Percentiles rank a stretch among this genome's conserved stretches.
Evolutionary conservation across 1,140 invertebrate species (phyloP).

Genomic region (Drosophila jambulina): DNA sequence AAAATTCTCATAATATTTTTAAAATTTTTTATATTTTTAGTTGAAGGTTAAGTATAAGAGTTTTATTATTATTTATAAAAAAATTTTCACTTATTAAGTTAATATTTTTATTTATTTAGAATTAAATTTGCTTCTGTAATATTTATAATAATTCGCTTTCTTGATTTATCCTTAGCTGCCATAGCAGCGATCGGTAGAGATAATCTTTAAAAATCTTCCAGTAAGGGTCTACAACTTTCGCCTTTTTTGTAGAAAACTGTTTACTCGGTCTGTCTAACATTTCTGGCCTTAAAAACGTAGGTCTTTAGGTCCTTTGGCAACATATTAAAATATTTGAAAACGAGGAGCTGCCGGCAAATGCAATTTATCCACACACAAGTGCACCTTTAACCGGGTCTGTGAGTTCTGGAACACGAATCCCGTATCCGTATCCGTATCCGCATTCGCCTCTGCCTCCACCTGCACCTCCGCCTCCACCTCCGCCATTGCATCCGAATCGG

Average conservation of each 20-base stretch:
- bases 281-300: neutral
- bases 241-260: neutral
- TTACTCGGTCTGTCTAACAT: neutral
- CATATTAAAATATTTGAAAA: conserved; percentile 3
- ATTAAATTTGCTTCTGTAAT: no score
- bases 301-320: neutral
- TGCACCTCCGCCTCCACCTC: neutral
- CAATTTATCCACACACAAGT: conserved; percentile 17
- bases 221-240: no score
- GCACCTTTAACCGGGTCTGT: neutral
- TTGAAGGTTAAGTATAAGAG: no score
- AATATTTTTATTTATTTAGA: no score
- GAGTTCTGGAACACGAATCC: conserved; percentile 4
- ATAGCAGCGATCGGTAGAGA: no score
- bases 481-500: neutral
- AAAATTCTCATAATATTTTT: no score
- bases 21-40: no score
- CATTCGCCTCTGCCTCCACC: neutral
- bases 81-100: fast-evolving
- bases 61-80: no score
- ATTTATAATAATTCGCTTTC: no score
- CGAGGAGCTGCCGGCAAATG: conserved; percentile 1
- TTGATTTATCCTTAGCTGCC: no score
- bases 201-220: no score
- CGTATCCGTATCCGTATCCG: neutral